Evolutionary conservation across 2,888 invertebrate genomes (phyloP).

Genomic region (Anoplius nigerrimus): DNA sequence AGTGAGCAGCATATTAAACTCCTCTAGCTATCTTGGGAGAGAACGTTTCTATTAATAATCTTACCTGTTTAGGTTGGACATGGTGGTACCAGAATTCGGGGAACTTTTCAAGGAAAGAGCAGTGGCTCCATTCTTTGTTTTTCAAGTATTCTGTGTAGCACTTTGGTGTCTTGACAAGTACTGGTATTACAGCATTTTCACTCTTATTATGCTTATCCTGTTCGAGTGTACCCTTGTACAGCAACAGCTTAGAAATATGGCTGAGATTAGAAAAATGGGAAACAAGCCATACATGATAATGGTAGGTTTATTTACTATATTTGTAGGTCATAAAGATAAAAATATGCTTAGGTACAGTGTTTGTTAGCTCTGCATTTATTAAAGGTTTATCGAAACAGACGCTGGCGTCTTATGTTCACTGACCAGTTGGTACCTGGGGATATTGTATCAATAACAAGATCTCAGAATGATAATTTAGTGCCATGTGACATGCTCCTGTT

Average conservation of each 20-base stretch:
- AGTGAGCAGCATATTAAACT: slow-evolving; percentile 77
- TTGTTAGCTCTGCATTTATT: slow-evolving; percentile 13
- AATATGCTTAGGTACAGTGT: not conserved
- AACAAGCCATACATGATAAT: slow-evolving; percentile 94
- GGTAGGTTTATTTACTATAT: slow-evolving; percentile 69
- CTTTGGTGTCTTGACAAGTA: slow-evolving; percentile 99
- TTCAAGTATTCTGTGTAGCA: slow-evolving; percentile 99
- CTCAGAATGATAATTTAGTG: slow-evolving; percentile 91
- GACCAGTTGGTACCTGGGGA: slow-evolving; percentile 97
- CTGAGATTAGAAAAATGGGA: slow-evolving; percentile 99
- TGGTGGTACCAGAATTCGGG: slow-evolving; percentile 96
- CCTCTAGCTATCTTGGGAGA: not conserved
- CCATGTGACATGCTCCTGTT: slow-evolving; percentile 97
- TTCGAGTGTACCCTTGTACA: slow-evolving; percentile 99
- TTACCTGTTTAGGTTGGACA: slow-evolving; percentile 78
- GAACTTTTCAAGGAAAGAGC: slow-evolving; percentile 98
- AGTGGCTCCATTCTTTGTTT: slow-evolving; percentile 99
- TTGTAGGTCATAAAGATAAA: not conserved
- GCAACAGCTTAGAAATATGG: slow-evolving; percentile 98
- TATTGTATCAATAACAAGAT: slow-evolving; percentile 93
- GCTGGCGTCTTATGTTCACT: slow-evolving; percentile 91
- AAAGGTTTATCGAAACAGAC: slow-evolving; percentile 91
- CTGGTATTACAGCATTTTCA: slow-evolving; percentile 98
- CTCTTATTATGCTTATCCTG: slow-evolving; percentile 94
- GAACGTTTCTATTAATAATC: slow-evolving; percentile 29